A percentile compares a stretch with the other conserved stretches of the same genome.
Evolutionary conservation across 2,113 vertebrate species (phyloP).

Genomic region (Podarcis raffonei): DNA sequence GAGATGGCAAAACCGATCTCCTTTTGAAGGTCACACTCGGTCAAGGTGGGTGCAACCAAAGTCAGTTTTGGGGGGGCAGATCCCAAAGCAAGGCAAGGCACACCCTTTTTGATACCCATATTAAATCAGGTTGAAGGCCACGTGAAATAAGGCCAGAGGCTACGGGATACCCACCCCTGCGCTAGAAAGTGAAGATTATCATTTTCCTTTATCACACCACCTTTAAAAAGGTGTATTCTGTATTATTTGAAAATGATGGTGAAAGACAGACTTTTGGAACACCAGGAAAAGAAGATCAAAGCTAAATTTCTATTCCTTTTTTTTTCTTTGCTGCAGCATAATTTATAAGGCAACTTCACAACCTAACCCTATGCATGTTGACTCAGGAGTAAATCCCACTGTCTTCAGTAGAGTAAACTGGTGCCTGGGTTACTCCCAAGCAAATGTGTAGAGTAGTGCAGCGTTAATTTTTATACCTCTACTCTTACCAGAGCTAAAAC

Average conservation of each 20-base stretch:
- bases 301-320: background rate
- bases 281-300: background rate
- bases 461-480: background rate
- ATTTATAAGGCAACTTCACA: background rate
- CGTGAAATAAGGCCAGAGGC: background rate
- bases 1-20: background rate
- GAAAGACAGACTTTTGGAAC: background rate
- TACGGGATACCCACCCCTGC: background rate
- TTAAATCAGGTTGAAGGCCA: background rate
- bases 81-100: no score
- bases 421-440: background rate
- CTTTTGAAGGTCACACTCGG: no score
- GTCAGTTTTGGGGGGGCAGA: no score
- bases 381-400: background rate
- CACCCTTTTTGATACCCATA: background rate
- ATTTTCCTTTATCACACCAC: background rate
- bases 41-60: no score
- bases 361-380: background rate
- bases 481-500: background rate
- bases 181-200: conserved; percentile 26
- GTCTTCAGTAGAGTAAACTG: background rate
- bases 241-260: background rate
- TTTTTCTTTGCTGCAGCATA: background rate
- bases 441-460: background rate
- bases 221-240: no score